Evolutionary conservation across 2,888 invertebrate species (phyloP).

Genomic region (Strigamia crassipes): DNA sequence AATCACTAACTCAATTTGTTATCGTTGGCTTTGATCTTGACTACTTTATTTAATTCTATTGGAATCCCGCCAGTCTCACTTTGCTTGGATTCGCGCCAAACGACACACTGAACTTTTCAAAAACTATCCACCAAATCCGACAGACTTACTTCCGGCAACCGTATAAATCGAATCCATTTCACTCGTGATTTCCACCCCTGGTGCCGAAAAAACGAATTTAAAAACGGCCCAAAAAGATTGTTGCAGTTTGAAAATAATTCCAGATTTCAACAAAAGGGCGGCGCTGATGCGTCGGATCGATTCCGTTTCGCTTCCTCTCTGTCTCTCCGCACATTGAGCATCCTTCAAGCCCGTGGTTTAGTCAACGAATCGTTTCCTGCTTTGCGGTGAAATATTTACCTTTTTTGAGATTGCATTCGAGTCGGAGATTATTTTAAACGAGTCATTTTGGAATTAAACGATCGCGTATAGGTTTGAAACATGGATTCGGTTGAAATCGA

Average conservation of each 20-base stretch:
- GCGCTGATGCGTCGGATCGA: conserved; percentile 27
- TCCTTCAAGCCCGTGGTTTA: conserved; percentile 21
- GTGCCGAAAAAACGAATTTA: not conserved
- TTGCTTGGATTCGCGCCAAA: not conserved
- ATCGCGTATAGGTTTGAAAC: not conserved
- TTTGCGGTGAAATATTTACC: not conserved
- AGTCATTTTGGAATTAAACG: not conserved
- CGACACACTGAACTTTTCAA: conserved; percentile 5
- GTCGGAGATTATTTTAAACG: not conserved
- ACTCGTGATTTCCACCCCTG: no score
- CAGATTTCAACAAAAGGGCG: not conserved
- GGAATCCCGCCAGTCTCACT: conserved; percentile 10
- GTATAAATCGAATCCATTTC: not conserved
- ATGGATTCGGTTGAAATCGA: conserved; percentile 1
- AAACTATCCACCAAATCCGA: not conserved
- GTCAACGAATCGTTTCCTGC: not conserved
- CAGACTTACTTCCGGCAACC: not conserved
- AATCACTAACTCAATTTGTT: conserved; percentile 33
- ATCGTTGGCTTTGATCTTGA: conserved; percentile 26
- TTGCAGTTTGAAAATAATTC: not conserved
- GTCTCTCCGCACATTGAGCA: not conserved
- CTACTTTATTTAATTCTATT: conserved; percentile 40
- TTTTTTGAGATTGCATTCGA: not conserved
- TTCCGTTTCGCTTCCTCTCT: not conserved
- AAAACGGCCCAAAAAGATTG: no score